These are phyloP conservation scores for Chelonia mydas DNA, from an alignment of 2,797 vertebrate species.

Conservation along the genomic window DNA sequence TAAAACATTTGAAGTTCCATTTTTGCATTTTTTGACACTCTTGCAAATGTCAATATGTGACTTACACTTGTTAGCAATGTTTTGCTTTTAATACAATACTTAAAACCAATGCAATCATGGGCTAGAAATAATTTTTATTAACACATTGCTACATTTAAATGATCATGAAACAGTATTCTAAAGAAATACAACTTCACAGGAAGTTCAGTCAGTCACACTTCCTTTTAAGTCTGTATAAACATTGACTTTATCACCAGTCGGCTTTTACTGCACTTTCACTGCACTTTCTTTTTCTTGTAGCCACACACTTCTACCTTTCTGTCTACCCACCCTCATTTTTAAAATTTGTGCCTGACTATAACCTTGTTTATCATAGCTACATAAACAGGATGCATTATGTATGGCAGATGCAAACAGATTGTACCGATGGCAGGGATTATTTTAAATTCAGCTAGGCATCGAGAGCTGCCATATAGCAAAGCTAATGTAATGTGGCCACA, in stretches of 20 bases:
- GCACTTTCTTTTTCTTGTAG: not conserved
- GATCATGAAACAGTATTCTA: not conserved
- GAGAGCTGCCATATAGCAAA: not conserved
- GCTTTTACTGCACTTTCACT: not conserved
- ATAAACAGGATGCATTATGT: not conserved
- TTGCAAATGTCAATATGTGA: not conserved
- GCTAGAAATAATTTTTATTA: not conserved
- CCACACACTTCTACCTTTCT: slow-evolving; percentile 21
- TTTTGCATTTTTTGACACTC: not conserved
- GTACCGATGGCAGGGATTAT: not conserved
- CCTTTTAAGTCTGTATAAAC: not conserved
- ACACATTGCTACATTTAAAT: not conserved
- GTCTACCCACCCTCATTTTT: not conserved
- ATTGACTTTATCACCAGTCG: not conserved
- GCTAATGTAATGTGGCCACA: not conserved
- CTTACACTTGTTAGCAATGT: not conserved
- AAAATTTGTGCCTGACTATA: not conserved
- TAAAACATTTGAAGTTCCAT: not conserved
- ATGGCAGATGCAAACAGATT: not conserved
- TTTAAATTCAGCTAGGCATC: not conserved
- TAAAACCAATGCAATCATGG: not conserved
- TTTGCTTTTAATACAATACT: not conserved
- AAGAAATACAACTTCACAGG: not conserved
- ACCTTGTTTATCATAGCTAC: not conserved
- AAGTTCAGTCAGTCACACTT: slow-evolving; percentile 14